Base-by-base conservation (phyloP, 2,797 vertebrate species). In the Philypnodon macrostomus region DNA sequence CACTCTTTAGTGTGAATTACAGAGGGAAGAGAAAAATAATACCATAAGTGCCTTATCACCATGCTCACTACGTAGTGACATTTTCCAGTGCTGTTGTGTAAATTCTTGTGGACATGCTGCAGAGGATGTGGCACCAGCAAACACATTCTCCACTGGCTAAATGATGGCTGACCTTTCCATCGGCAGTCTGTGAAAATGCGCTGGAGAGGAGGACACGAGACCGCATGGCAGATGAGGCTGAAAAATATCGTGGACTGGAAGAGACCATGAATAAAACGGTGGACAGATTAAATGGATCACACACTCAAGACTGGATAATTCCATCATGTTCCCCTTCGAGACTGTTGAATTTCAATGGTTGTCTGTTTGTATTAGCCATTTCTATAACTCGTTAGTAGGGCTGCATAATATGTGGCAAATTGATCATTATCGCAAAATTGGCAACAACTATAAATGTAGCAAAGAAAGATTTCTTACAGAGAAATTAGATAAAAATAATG, bases 81-180 rank as follows among this genome's bases (percentile, higher is more conserved):
- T 87, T 87, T 85, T 77, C 69, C 64, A 41, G 49, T 14, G 59
- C 71, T 63, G 72, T 77, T 76, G 75, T 63, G 73, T 67, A 73
- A 85, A 88, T 85, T 85, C 76, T 76, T 61, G 48, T 46, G 65
- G 84, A 82, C 79, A 70, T 47, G 9, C 60, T 26, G 73, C 5
- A 59, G 68, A 80, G 63, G 69, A 80, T 59, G 76, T 66, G 77
- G 70, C 72, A 75, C 47, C 67, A 29, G 60, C 67, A 62, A 78
- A 81, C 66, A 63, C 76, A 68, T 70, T 58, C 70, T 77, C 63
- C 1, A 26, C 66, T 33, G 58, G 62, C 63, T 79, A 75, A 86
- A 75, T 79, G 85, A 84, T 60, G 62, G 72, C 58, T 85, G 84
- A 89, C 87, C 86, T 90, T 85, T 85, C 56, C 57, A 26, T 48